Conservation (phyloP, 2,113 vertebrate species). For the Noctilio leporinus region DNA sequence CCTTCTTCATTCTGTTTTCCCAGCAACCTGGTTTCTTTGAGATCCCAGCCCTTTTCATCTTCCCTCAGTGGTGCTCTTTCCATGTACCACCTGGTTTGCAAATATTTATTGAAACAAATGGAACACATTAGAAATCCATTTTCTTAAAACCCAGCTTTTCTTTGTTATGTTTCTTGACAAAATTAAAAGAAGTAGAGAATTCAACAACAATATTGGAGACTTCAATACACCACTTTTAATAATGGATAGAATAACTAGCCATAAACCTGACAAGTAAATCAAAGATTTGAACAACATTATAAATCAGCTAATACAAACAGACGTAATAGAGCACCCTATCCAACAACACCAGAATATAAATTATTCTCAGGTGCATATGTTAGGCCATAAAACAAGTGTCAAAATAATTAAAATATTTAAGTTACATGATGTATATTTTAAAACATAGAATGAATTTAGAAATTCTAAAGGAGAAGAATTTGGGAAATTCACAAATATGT, state of each 20-base stretch:
- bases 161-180: not conserved
- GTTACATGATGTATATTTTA: not conserved
- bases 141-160: not conserved
- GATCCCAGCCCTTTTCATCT: not conserved
- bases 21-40: not conserved
- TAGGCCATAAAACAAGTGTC: not conserved
- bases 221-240: not conserved
- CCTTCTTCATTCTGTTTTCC: not conserved
- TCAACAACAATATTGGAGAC: not conserved
- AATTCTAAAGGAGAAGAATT: not conserved
- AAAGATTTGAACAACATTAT: not conserved
- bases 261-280: not conserved
- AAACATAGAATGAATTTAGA: not conserved
- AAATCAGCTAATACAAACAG: not conserved
- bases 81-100: not conserved
- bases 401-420: not conserved
- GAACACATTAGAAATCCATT: not conserved
- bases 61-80: not conserved
- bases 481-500: not conserved
- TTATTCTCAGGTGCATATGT: not conserved
- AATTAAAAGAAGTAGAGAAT: not conserved
- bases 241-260: not conserved
- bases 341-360: not conserved
- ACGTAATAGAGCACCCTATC: not conserved
- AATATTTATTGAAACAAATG: not conserved